Evolutionary conservation across 2,888 invertebrate genomes (phyloP).

Genomic region (Dicyrtoma fusca): DNA sequence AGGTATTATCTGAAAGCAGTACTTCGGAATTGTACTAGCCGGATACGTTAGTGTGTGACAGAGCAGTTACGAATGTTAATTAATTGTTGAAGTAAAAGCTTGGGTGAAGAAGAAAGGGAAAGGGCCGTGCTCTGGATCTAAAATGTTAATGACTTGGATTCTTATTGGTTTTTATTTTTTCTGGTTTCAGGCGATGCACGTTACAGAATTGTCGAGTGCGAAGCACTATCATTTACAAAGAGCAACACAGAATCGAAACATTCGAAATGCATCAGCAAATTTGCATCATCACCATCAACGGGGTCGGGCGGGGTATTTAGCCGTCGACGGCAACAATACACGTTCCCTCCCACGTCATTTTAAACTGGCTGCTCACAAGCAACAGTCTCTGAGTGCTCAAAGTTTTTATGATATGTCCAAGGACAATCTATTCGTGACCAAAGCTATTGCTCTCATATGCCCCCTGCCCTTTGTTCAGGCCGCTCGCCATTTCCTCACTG

Average conservation of each 20-base stretch:
- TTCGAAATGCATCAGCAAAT: conserved; percentile 48
- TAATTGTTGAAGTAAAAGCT: no score
- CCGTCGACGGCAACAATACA: conserved; percentile 66
- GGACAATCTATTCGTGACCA: conserved; percentile 93
- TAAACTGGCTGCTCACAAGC: conserved; percentile 76
- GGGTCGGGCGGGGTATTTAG: conserved; percentile 43
- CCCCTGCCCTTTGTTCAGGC: conserved; percentile 89
- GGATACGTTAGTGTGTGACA: no score
- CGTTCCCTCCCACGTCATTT: conserved; percentile 87
- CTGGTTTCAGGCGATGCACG: conserved; percentile 76
- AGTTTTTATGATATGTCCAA: conserved; percentile 90
- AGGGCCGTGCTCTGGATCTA: no score
- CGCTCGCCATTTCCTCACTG: conserved; percentile 81
- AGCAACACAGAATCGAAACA: conserved; percentile 53
- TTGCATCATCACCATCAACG: conserved; percentile 43
- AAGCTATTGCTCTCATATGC: conserved; percentile 90
- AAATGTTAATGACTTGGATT: no score
- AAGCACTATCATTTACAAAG: conserved; percentile 61
- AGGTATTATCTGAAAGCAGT: no score
- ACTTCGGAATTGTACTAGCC: no score
- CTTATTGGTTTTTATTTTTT: no score
- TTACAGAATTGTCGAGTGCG: conserved; percentile 84
- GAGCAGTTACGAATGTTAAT: no score
- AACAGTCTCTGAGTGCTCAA: conserved; percentile 69
- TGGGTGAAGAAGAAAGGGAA: no score